Conservation (phyloP, 2,113 vertebrate species). For the Chunga burmeisteri region DNA sequence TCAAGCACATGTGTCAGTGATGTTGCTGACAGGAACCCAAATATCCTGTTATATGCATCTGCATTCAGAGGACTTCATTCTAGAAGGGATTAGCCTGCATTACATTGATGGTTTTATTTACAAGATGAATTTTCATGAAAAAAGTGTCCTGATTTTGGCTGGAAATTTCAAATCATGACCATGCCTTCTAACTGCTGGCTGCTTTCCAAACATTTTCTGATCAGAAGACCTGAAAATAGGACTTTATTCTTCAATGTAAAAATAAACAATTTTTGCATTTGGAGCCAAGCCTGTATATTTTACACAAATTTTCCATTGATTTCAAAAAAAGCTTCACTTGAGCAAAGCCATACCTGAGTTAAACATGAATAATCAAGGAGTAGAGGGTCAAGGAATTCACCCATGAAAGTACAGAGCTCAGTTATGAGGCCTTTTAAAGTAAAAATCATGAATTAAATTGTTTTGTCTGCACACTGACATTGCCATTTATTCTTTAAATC, state of each 20-base stretch:
- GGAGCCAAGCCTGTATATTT: neutral
- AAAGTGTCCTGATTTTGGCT: neutral
- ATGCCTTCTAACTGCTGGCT: neutral
- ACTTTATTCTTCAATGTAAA: neutral
- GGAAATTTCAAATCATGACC: constrained; percentile 11
- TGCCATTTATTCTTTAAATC: constrained; percentile 24
- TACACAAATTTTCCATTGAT: neutral
- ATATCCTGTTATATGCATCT: neutral
- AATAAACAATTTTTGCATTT: neutral
- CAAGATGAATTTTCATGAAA: neutral
- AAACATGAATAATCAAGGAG: neutral
- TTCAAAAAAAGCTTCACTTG: neutral
- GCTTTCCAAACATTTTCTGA: neutral
- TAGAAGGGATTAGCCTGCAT: neutral
- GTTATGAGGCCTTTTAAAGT: neutral
- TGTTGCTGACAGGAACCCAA: neutral
- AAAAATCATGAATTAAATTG: neutral
- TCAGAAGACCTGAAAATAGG: neutral
- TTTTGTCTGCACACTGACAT: constrained; percentile 9
- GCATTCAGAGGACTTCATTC: neutral
- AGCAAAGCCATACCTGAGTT: neutral
- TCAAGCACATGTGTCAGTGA: neutral
- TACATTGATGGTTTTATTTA: neutral
- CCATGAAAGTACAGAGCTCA: neutral
- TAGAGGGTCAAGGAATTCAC: neutral